phyloP scores from a whole-genome alignment of 1,140 invertebrate genomes.

The Paralvinella palmiformis region DNA sequence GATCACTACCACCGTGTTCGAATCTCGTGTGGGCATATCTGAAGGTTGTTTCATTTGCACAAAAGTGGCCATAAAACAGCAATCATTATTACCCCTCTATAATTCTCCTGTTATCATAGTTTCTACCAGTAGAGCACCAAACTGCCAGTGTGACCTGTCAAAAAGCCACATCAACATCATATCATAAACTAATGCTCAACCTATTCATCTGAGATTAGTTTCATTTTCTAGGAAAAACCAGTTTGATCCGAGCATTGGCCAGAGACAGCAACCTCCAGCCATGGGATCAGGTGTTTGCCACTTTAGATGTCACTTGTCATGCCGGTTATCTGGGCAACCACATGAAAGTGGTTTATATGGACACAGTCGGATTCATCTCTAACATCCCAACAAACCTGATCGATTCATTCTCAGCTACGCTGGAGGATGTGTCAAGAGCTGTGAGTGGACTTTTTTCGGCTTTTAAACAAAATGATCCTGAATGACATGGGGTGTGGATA shows the following conservation, averaged over 20 bases:
- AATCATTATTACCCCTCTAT: no score
- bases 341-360: constrained; percentile 62
- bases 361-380: constrained; percentile 89
- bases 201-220: no score
- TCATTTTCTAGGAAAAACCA: constrained; percentile 16
- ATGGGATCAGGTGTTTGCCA: constrained; percentile 78
- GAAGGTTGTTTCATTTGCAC: no score
- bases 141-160: no score
- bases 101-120: no score
- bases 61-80: no score
- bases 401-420: constrained; percentile 74
- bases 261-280: constrained; percentile 62
- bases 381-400: constrained; percentile 76
- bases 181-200: no score
- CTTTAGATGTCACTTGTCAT: constrained; percentile 79
- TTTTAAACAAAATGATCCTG: not conserved
- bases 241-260: constrained; percentile 48
- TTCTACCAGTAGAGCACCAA: no score
- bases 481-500: not conserved
- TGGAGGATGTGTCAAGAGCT: constrained; percentile 68
- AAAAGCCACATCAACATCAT: no score
- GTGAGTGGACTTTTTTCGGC: constrained; percentile 33
- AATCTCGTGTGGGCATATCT: no score
- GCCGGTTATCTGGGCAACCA: constrained; percentile 61
- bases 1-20: no score